These are phyloP conservation scores for Acholoe squamosa DNA, from an alignment of 2,888 invertebrate genomes.

Conservation along the genomic window DNA sequence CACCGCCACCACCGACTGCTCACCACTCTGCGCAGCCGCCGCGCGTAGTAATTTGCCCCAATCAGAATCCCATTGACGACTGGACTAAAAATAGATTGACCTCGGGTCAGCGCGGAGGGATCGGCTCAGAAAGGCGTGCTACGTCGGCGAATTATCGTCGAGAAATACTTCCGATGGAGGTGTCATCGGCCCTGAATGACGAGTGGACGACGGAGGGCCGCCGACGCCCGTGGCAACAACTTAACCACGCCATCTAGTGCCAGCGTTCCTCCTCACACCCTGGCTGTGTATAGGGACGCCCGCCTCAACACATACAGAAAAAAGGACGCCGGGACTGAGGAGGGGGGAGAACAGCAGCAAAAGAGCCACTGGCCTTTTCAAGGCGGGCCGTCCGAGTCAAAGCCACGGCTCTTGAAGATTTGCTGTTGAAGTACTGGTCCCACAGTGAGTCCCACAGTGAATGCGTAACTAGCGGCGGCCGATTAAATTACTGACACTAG, in stretches of 20 bases:
- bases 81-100: conserved; percentile 58
- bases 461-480: conserved; percentile 54
- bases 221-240: conserved; percentile 48
- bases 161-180: conserved; percentile 62
- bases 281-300: not conserved
- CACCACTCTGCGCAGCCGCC: not conserved
- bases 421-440: conserved; percentile 44
- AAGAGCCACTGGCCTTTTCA: conserved; percentile 36
- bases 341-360: too few relatives aligned
- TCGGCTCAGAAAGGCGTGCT: conserved; percentile 56
- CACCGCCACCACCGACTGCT: not conserved
- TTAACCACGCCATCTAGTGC: conserved; percentile 33
- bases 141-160: conserved; percentile 57
- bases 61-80: conserved; percentile 60
- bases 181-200: conserved; percentile 42
- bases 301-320: not conserved
- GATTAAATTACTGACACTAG: conserved; percentile 43
- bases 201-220: conserved; percentile 10
- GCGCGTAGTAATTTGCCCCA: conserved; percentile 61
- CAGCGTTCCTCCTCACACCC: not conserved
- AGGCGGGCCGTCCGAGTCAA: conserved; percentile 46
- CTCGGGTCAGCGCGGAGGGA: conserved; percentile 59
- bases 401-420: conserved; percentile 59
- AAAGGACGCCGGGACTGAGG: too few relatives aligned
- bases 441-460: conserved; percentile 22